These are phyloP conservation scores for Cantharis lateralis DNA, from an alignment of 2,888 invertebrate genomes.

Conservation along the genomic window DNA sequence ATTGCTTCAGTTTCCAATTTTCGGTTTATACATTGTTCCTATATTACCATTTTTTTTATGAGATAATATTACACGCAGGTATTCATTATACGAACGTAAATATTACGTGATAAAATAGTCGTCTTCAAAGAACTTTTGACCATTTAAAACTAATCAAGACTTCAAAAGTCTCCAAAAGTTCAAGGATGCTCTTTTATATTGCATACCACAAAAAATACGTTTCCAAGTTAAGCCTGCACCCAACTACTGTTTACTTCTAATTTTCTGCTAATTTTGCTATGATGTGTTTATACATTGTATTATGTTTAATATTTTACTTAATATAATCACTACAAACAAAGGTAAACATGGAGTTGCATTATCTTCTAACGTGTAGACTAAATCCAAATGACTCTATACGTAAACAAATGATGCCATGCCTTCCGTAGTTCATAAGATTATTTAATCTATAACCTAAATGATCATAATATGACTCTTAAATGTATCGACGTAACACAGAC, in stretches of 20 bases:
- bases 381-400: no score
- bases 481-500: no score
- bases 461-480: no score
- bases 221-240: neutral
- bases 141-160: neutral
- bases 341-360: neutral
- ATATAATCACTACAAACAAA: neutral
- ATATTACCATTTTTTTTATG: no score
- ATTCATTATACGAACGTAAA: neutral
- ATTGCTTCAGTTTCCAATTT: neutral
- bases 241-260: neutral
- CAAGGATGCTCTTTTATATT: neutral
- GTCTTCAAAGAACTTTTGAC: neutral
- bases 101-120: neutral
- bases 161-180: neutral
- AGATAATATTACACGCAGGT: no score
- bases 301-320: neutral
- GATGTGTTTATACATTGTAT: neutral
- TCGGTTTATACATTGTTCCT: no score
- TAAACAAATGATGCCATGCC: no score
- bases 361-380: neutral
- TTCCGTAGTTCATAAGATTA: neutral
- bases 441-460: neutral
- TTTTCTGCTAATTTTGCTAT: neutral
- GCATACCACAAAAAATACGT: neutral